A percentile compares a stretch with the other conserved stretches of the same genome.
Conservation (phyloP, 2,888 invertebrate genomes). For the Drosophila flavopinicola region DNA sequence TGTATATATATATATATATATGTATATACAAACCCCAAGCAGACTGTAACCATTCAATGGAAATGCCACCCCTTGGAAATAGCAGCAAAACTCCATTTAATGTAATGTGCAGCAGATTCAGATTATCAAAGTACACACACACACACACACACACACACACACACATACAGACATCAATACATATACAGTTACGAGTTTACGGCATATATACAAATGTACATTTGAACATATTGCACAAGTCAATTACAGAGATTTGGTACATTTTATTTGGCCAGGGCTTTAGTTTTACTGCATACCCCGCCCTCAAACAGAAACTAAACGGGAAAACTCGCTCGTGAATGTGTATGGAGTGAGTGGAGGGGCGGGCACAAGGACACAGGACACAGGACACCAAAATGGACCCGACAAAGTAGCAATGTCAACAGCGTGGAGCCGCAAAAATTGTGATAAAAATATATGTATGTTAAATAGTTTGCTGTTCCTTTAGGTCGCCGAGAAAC, state of each 20-base stretch:
- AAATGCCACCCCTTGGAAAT: slow-evolving; percentile 4
- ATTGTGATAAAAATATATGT: slow-evolving; percentile 72
- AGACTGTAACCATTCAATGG: neutral
- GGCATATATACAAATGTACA: slow-evolving; percentile 36
- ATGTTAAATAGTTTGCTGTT: slow-evolving; percentile 66
- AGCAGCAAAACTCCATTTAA: slow-evolving; percentile 43
- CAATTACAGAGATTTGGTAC: slow-evolving; percentile 70
- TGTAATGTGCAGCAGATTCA: slow-evolving; percentile 45
- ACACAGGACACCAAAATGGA: slow-evolving; percentile 17
- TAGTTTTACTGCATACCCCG: slow-evolving; percentile 50
- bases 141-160: slow-evolving; percentile 10
- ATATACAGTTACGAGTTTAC: slow-evolving; percentile 16
- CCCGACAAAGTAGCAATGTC: slow-evolving; percentile 52
- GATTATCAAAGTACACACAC: slow-evolving; percentile 41
- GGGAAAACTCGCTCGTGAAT: slow-evolving; percentile 2
- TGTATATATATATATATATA: slow-evolving; percentile 1
- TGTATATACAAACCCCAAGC: slow-evolving; percentile 4
- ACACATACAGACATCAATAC: neutral
- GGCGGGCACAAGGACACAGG: slow-evolving; percentile 14
- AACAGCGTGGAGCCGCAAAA: slow-evolving; percentile 68
- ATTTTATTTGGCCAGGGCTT: slow-evolving; percentile 64
- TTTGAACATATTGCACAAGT: slow-evolving; percentile 70
- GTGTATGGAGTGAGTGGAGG: slow-evolving; percentile 4
- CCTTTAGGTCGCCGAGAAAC: slow-evolving; percentile 5
- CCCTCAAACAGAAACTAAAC: too few relatives aligned